phyloP scores from a whole-genome alignment of 2,888 invertebrate species.

The Synergus laeviventris region DNA sequence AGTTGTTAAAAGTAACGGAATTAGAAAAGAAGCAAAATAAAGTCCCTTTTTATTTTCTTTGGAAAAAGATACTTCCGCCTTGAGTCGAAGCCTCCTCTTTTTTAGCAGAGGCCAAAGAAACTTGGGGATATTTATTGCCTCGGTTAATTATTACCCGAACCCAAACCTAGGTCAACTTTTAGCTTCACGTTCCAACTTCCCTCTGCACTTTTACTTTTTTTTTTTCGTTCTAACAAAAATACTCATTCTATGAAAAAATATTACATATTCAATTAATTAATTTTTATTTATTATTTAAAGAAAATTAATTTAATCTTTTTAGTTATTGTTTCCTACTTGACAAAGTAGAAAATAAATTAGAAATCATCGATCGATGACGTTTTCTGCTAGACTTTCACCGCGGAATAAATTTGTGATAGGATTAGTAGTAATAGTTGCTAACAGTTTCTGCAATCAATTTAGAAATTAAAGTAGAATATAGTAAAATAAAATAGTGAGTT shows the following conservation, averaged over 20 bases:
- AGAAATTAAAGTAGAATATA: background rate
- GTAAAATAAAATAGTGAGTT: too few relatives aligned
- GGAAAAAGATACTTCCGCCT: background rate
- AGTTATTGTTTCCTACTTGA: background rate
- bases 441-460: background rate
- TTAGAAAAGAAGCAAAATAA: background rate
- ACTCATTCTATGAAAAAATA: too few relatives aligned
- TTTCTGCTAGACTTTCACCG: conserved; percentile 17
- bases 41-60: background rate
- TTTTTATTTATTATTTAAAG: background rate
- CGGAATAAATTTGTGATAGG: conserved; percentile 18
- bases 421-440: background rate
- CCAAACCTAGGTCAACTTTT: conserved; percentile 43
- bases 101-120: conserved; percentile 9
- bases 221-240: background rate
- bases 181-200: background rate
- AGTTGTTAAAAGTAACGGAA: conserved; percentile 11
- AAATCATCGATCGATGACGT: conserved; percentile 15
- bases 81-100: conserved; percentile 13
- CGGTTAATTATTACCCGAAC: conserved; percentile 19
- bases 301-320: background rate
- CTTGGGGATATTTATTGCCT: conserved; percentile 27
- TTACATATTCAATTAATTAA: too few relatives aligned
- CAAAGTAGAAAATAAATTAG: conserved; percentile 19
- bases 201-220: background rate